phyloP scores from a whole-genome alignment of 2,113 vertebrate species.

The Gambusia affinis region DNA sequence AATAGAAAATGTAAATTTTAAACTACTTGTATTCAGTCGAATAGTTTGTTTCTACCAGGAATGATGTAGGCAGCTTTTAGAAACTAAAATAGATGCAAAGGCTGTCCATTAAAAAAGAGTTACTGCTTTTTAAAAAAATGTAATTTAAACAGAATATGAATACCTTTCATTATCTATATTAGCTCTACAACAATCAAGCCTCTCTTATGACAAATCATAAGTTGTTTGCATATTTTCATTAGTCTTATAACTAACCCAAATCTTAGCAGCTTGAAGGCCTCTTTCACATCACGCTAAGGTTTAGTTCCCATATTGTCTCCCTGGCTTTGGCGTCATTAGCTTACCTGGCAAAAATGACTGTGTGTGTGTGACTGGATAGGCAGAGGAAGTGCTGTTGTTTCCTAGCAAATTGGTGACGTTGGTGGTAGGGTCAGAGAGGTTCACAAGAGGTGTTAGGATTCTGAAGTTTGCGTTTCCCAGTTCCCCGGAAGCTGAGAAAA shows the following conservation, averaged over 20 bases:
- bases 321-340: background rate
- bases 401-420: background rate
- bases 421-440: slow-evolving; percentile 29
- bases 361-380: background rate
- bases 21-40: too few species aligned
- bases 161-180: too few species aligned
- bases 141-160: too few species aligned
- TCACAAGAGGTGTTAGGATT: fast-evolving
- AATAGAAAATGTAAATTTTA: too few species aligned
- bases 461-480: fast-evolving
- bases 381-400: background rate
- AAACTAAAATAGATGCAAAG: too few species aligned
- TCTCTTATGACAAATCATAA: too few species aligned
- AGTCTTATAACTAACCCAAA: background rate
- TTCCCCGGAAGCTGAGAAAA: background rate
- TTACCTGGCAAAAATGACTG: background rate
- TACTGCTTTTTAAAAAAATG: too few species aligned
- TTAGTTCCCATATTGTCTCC: background rate
- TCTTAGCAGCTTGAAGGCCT: background rate
- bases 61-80: too few species aligned
- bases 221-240: too few species aligned
- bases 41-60: too few species aligned
- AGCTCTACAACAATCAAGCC: too few species aligned
- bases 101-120: too few species aligned
- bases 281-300: background rate